Evolutionary conservation across 2,888 invertebrate genomes (phyloP).

Genomic region (Brenthis daphne): DNA sequence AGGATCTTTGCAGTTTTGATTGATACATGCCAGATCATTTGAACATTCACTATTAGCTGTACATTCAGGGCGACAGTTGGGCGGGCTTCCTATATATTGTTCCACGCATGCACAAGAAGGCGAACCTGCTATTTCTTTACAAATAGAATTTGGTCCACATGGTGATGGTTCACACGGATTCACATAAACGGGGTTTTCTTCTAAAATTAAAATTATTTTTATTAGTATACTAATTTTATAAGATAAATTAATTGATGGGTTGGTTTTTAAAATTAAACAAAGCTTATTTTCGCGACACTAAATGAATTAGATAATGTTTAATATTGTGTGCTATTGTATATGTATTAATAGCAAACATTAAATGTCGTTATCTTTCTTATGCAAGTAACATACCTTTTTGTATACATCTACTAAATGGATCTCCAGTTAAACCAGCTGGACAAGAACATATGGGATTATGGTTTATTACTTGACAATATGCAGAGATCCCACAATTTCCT

Average conservation of each 20-base stretch:
- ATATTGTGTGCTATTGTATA: too few relatives aligned
- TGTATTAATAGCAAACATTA: too few relatives aligned
- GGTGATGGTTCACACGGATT: constrained; percentile 88
- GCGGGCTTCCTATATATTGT: constrained; percentile 86
- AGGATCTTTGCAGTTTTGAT: constrained; percentile 88
- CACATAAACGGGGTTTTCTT: constrained; percentile 54
- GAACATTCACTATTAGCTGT: constrained; percentile 88
- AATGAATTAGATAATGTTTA: too few relatives aligned
- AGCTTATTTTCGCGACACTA: too few relatives aligned
- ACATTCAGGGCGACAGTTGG: constrained; percentile 88
- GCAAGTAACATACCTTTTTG: constrained; percentile 77
- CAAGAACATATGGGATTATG: constrained; percentile 89
- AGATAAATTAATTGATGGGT: too few relatives aligned
- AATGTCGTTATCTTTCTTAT: not conserved
- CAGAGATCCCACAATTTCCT: constrained; percentile 87
- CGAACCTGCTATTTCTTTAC: constrained; percentile 82
- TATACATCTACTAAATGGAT: constrained; percentile 87
- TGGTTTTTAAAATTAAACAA: too few relatives aligned
- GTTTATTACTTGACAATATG: constrained; percentile 87
- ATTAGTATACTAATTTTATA: not conserved
- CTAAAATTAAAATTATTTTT: constrained; percentile 50
- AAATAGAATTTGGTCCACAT: constrained; percentile 88
- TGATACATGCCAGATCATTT: constrained; percentile 86
- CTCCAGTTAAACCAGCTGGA: constrained; percentile 84
- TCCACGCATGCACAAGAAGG: constrained; percentile 88